Percentiles rank a stretch among this genome's conserved stretches.
These are phyloP conservation scores for Phylloscopus trochilus DNA, from an alignment of 2,113 vertebrate genomes.

Conservation along the genomic window DNA sequence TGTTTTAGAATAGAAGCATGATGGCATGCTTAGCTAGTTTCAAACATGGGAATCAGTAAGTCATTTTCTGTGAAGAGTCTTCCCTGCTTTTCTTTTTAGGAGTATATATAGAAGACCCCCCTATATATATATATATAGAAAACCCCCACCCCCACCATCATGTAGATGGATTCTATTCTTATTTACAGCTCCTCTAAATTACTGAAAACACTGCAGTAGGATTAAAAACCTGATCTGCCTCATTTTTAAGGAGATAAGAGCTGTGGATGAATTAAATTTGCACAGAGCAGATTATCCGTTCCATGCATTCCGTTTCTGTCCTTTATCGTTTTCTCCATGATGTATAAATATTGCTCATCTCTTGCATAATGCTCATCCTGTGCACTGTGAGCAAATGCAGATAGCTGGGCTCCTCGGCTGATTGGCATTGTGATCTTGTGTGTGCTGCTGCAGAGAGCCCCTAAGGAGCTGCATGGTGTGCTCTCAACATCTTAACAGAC, in stretches of 20 bases:
- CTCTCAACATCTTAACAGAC: slow-evolving; percentile 51
- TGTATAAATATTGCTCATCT: slow-evolving; percentile 11
- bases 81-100: background rate
- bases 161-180: background rate
- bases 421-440: slow-evolving; percentile 49
- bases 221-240: slow-evolving; percentile 60
- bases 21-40: background rate
- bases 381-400: slow-evolving; percentile 38
- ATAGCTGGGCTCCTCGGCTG: slow-evolving; percentile 51
- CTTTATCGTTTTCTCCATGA: background rate
- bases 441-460: slow-evolving; percentile 66
- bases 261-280: slow-evolving; percentile 23
- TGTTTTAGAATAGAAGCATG: slow-evolving; percentile 39
- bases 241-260: slow-evolving; percentile 44
- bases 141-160: background rate
- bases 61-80: slow-evolving; percentile 7
- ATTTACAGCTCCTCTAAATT: slow-evolving; percentile 50
- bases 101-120: too few species aligned
- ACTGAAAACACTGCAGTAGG: slow-evolving; percentile 35
- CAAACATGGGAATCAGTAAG: background rate
- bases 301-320: background rate
- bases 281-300: slow-evolving; percentile 11
- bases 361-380: slow-evolving; percentile 34
- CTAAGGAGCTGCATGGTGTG: slow-evolving; percentile 47
- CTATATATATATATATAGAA: too few species aligned